Conservation (phyloP, 35 echinoderm and acorn worm genomes). For the Stichopus chloronotus region DNA sequence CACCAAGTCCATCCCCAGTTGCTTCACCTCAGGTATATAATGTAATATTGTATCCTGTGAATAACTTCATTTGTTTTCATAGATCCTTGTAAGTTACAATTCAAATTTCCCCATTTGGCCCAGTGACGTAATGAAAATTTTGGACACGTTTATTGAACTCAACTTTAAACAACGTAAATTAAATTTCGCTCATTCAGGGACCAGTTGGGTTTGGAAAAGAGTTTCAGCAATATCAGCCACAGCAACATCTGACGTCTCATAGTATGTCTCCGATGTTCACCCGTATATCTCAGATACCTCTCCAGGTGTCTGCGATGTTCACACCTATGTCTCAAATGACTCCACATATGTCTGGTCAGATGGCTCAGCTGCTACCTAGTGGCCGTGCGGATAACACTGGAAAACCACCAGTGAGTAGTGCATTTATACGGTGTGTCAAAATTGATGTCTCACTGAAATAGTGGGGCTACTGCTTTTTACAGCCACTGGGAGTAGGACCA, state of each 20-base stretch:
- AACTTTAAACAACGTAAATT: neutral
- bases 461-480: conserved; percentile 21
- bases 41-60: conserved; percentile 7
- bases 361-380: conserved; percentile 3
- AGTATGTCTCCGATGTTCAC: conserved; percentile 3
- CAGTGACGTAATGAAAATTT: neutral
- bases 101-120: neutral
- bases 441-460: conserved; percentile 44
- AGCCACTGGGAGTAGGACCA: conserved; percentile 18
- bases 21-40: conserved; percentile 6
- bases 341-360: neutral
- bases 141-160: conserved; percentile 6
- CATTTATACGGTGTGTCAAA: conserved; percentile 36
- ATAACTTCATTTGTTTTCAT: neutral
- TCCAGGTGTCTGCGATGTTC: neutral
- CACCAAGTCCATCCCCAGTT: neutral
- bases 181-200: neutral
- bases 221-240: neutral
- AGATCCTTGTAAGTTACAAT: neutral
- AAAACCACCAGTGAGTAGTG: neutral
- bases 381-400: neutral
- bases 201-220: neutral
- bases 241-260: neutral
- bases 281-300: neutral
- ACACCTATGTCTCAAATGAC: neutral